Base-by-base conservation (phyloP, 2,797 vertebrate genomes). In the Hippoglossus hippoglossus region DNA sequence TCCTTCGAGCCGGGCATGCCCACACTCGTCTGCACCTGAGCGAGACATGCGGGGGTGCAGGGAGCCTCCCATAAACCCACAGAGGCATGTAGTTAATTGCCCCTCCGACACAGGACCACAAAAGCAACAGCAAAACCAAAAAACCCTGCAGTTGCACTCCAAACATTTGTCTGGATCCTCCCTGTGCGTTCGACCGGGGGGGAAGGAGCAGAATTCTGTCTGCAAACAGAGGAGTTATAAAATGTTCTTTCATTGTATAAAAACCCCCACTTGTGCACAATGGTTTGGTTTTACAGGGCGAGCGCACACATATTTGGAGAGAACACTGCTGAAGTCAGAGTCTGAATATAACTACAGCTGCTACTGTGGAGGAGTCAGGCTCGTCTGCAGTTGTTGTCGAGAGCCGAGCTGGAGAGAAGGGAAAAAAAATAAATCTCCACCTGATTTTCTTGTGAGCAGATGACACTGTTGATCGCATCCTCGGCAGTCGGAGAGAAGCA, bases 271-370 rank as follows among this genome's bases (percentile, higher is more conserved):
- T 39, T 39, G 66, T 51, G 21, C 65, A 84, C 77, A 77, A 79
- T 72, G 70, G 67, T 57, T 69, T 76, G 75, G 58, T 76, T 84
- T 88, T 71, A 67, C 67, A 81, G 72, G 73, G 78, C 18, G 52
- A 63, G 77, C 24, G 55, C 73, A 75, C 83, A 82, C 83, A 82
- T 81, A 73, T 88, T 80, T 89, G 64, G 52, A 87, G 77, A 86
- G 78, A 67, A 50, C 46, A 36, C 13, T 54, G 85, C 72, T 90
- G 84, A 84, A 84, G 86, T 92, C 90, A 92, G 72, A 77, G 81
- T 80, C 86, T 90, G 87, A 90, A 90, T 91, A 78, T 89, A 91
- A 89, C 84, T 69, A 78, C 91, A 92, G 92, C 93, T 92, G 92
- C 80, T 83, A 3, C 72, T 53, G 85, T 15, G 88, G 83, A 80